phyloP scores from a whole-genome alignment of 2,113 vertebrate species.

The Chaetura pelagica region DNA sequence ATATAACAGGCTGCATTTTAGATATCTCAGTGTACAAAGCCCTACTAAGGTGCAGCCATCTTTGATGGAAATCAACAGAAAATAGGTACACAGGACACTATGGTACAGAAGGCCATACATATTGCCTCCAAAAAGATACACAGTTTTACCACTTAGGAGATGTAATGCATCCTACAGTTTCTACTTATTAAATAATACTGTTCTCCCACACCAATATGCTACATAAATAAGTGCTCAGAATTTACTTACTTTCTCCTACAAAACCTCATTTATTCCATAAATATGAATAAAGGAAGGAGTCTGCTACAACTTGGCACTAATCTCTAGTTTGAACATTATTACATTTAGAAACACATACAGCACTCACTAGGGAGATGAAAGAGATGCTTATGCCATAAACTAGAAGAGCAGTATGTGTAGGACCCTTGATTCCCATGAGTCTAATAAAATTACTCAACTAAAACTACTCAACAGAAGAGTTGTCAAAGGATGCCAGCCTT shows the following conservation, averaged over 20 bases:
- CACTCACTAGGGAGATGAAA: not conserved
- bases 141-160: not conserved
- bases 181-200: not conserved
- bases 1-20: not conserved
- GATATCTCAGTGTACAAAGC: not conserved
- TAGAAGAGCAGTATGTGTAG: not conserved
- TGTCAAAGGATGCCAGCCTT: not conserved
- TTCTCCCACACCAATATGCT: not conserved
- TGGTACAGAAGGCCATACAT: accelerated
- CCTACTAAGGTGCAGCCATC: not conserved
- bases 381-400: not conserved
- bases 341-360: not conserved
- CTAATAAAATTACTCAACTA: not conserved
- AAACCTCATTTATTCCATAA: not conserved
- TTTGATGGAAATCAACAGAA: not conserved
- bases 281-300: not conserved
- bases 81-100: not conserved
- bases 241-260: not conserved
- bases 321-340: not conserved
- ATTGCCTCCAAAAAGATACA: not conserved
- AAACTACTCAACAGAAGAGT: not conserved
- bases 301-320: not conserved
- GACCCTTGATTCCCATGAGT: not conserved
- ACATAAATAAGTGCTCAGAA: not conserved
- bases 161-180: not conserved